Evolutionary conservation across 64 coral and sea anemone genomes (phyloP).

Genomic region (Montipora sp.): DNA sequence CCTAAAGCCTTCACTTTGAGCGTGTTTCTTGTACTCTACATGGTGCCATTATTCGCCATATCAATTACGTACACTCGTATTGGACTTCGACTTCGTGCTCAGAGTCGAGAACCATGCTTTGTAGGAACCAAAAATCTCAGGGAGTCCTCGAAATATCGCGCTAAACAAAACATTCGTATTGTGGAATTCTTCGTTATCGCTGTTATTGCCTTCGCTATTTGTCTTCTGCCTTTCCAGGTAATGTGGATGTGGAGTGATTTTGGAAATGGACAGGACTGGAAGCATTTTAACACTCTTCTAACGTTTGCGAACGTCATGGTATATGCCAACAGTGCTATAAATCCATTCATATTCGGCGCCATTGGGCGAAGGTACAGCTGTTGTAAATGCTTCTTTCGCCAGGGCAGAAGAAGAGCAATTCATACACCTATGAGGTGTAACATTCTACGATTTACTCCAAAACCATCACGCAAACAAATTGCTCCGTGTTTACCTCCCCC

Average conservation of each 20-base stretch:
- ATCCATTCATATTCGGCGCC: conserved; percentile 76
- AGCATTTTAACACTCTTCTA: conserved; percentile 32
- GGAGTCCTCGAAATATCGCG: not conserved
- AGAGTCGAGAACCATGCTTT: not conserved
- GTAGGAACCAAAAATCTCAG: not conserved
- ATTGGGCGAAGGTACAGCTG: conserved; percentile 20
- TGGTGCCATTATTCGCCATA: conserved; percentile 60
- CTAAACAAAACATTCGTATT: conserved; percentile 26
- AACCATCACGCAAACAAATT: not conserved
- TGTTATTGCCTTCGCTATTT: conserved; percentile 60
- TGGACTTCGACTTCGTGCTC: conserved; percentile 20
- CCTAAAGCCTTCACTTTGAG: conserved; percentile 44
- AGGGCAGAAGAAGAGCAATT: not conserved
- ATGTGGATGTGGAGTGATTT: conserved; percentile 77
- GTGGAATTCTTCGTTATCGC: conserved; percentile 69
- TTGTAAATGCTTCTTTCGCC: not conserved
- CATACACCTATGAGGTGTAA: not conserved
- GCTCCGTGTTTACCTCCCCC: too few relatives aligned
- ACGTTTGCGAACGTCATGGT: conserved; percentile 71
- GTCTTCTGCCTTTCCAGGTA: conserved; percentile 65
- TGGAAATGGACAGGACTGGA: conserved; percentile 24
- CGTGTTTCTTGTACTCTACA: conserved; percentile 70
- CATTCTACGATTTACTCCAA: not conserved
- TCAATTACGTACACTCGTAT: conserved; percentile 46
- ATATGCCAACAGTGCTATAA: conserved; percentile 67